Evolutionary conservation across 2,113 vertebrate genomes (phyloP).

Genomic region (Odobenus rosmarus): DNA sequence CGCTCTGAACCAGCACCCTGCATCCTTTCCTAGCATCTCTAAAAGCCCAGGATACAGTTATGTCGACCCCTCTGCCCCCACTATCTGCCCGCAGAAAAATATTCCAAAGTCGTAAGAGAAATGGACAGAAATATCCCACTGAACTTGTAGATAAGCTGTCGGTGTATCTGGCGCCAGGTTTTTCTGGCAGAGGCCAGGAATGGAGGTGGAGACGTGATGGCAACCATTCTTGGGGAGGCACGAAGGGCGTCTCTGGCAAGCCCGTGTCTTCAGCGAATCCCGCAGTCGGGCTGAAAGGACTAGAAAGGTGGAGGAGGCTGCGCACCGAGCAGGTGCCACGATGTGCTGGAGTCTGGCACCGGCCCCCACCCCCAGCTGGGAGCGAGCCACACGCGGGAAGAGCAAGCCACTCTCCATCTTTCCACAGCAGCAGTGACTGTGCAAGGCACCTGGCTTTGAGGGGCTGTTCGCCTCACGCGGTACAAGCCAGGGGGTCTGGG

Average conservation of each 20-base stretch:
- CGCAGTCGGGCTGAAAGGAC: neutral
- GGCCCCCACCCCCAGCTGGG: neutral
- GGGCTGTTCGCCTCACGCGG: neutral
- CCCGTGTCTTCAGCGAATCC: neutral
- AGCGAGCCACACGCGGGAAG: neutral
- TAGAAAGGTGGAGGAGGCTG: neutral
- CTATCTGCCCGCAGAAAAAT: neutral
- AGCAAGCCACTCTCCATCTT: neutral
- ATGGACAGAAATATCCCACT: neutral
- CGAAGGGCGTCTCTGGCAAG: neutral
- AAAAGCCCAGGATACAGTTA: neutral
- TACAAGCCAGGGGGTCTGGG: fast-evolving
- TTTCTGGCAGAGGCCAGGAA: neutral
- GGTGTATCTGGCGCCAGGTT: fast-evolving
- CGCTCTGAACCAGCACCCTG: neutral
- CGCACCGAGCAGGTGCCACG: fast-evolving
- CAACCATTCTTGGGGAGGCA: neutral
- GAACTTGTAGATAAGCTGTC: neutral
- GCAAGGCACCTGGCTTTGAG: neutral
- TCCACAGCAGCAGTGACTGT: neutral
- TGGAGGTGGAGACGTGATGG: neutral
- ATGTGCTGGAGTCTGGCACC: fast-evolving
- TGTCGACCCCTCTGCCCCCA: fast-evolving
- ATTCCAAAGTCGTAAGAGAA: neutral
- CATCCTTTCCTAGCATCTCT: neutral